phyloP scores from a whole-genome alignment of 2,113 vertebrate species.

The Galbula dea region DNA sequence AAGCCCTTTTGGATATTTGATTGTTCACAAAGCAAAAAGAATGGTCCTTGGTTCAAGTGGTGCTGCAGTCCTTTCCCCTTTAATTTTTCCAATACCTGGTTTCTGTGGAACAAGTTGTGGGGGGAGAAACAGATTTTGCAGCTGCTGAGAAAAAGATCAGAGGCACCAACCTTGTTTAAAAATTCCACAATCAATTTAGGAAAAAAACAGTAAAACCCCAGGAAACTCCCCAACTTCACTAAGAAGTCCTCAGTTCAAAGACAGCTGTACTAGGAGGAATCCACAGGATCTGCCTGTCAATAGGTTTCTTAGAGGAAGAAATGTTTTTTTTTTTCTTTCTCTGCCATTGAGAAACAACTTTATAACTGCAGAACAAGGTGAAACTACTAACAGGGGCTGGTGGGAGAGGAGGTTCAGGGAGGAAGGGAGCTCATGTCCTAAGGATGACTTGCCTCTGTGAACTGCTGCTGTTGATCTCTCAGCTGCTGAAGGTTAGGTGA shows the following conservation, averaged over 20 bases:
- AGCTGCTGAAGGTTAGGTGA: not conserved
- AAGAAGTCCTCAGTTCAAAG: slow-evolving; percentile 81
- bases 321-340: not conserved
- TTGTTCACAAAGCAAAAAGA: not conserved
- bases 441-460: not conserved
- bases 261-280: slow-evolving; percentile 70
- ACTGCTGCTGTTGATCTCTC: not conserved
- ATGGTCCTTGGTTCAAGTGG: not conserved
- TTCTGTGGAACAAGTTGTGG: slow-evolving; percentile 66
- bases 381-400: slow-evolving; percentile 26
- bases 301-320: slow-evolving; percentile 74
- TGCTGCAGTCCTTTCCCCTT: slow-evolving; percentile 36
- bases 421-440: not conserved
- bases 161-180: slow-evolving; percentile 75
- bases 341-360: slow-evolving; percentile 63
- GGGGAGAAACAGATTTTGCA: slow-evolving; percentile 73
- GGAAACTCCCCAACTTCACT: slow-evolving; percentile 73
- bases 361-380: slow-evolving; percentile 68
- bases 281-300: slow-evolving; percentile 78
- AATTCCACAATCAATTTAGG: slow-evolving; percentile 79
- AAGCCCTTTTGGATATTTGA: not conserved
- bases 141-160: slow-evolving; percentile 78
- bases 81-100: slow-evolving; percentile 62
- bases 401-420: not conserved
- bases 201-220: slow-evolving; percentile 72